Evolutionary conservation across 2,797 vertebrate species (phyloP), one percentile per base, ranked within the genome.

Genomic region (Champsocephalus esox): DNA sequence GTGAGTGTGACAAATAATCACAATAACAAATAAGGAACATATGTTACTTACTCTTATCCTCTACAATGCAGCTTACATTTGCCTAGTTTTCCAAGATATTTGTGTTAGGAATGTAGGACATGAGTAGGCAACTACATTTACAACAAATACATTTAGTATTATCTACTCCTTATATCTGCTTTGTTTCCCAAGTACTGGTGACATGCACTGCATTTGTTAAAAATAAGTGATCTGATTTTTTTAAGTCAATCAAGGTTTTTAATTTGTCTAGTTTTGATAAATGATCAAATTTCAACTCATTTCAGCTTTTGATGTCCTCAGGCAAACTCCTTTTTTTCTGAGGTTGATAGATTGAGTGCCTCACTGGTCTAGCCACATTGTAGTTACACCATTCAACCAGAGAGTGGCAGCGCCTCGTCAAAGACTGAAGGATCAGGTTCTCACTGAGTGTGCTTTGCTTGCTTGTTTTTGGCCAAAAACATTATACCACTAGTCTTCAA

Each of bases 371-470:
- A 54, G 32, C 49, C 12, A 70, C 34, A 24, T 0, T 92, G 88
- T 70, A 87, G 49, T 92, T 89, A 65, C 79, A 73, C 6, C n/a
- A 65, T 5, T 3, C 0, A 14, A 8, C 84, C 91, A 85, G 52
- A 50, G 28, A 66, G 73, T 83, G 86, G 82, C 92, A 90, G 84
- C 88, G 72, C 61, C 54, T 78, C 55, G 82, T 75, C 58, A 77
- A 34, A 76, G n/a, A 81, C 52, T 41, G 49, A 8, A 46, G 46
- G 4, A 50, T 11, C 51, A 46, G 19, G 9, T 21, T 13, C 3
- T 3, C 5, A 44, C 2, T 41, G 4, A 3, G 43, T 54, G 45
- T 41, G 28, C 19, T 45, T 3, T 9, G 2, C 17, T 54, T 21
- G 4, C 28, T 32, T 44, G 49, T 45, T 49, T 70, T 19, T 21